Conservation (phyloP, 53 echinoderm and acorn worm genomes). For the Zoroaster sp. region DNA sequence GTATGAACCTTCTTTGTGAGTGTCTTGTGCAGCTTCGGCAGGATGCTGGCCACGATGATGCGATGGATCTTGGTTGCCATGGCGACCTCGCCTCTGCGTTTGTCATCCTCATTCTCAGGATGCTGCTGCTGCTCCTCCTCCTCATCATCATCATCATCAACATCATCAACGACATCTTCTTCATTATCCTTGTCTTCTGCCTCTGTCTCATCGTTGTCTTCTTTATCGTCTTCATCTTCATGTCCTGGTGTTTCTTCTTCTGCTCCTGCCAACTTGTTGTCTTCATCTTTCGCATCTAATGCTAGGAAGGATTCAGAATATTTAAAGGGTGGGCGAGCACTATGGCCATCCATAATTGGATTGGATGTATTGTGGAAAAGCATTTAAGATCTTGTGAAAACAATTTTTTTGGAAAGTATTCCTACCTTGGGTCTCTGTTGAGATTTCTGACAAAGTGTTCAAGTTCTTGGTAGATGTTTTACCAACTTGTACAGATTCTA, state of each 20-base stretch:
- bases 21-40: slow-evolving; percentile 82
- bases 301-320: no score
- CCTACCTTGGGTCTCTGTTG: neutral
- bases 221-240: neutral
- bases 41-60: slow-evolving; percentile 84
- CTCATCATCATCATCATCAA: slow-evolving; percentile 49
- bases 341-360: no score
- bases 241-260: no score
- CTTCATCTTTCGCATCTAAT: neutral
- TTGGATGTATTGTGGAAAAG: no score
- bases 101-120: slow-evolving; percentile 6
- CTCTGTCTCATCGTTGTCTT: neutral
- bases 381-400: neutral
- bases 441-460: neutral
- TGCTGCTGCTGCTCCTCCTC: slow-evolving; percentile 48
- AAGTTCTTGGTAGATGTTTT: neutral
- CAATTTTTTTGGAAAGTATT: neutral
- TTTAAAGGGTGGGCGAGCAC: no score
- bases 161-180: slow-evolving; percentile 16
- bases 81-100: slow-evolving; percentile 41
- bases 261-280: neutral
- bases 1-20: slow-evolving; percentile 81
- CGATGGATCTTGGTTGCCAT: slow-evolving; percentile 88
- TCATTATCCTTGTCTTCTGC: slow-evolving; percentile 19
- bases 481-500: slow-evolving; percentile 11